phyloP scores from a whole-genome alignment of 2,888 invertebrate species.

The Orthonychiurus folsomi region DNA sequence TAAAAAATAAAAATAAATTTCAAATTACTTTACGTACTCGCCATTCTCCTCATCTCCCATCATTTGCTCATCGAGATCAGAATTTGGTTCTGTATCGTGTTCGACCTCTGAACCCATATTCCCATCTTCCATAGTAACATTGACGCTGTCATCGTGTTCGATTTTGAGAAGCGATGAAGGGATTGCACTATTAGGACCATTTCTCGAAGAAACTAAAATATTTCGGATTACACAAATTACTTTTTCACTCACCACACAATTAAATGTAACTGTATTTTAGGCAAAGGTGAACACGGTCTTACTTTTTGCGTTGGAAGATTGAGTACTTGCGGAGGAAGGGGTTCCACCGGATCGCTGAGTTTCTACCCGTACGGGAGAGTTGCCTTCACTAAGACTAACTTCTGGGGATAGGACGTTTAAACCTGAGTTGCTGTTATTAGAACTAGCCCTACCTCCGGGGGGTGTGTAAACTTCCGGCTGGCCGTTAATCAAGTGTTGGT shows the following conservation, averaged over 20 bases:
- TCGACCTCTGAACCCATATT: conserved; percentile 29
- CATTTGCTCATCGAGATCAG: conserved; percentile 29
- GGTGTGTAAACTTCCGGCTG: conserved; percentile 37
- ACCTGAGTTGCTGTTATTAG: conserved; percentile 35
- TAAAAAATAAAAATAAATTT: too few relatives aligned
- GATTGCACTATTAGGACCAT: background rate
- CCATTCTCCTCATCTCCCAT: conserved; percentile 14
- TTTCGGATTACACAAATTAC: conserved; percentile 5
- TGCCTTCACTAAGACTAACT: conserved; percentile 39
- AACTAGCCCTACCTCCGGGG: conserved; percentile 34
- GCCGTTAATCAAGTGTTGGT: conserved; percentile 40
- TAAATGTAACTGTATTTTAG: background rate
- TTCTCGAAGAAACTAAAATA: conserved; percentile 4
- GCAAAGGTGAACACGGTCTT: too few relatives aligned
- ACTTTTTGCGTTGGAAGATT: background rate
- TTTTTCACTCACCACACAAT: conserved; percentile 1
- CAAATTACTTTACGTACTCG: too few relatives aligned
- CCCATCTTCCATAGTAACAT: conserved; percentile 34
- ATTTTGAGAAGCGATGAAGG: conserved; percentile 26
- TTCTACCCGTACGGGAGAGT: conserved; percentile 39
- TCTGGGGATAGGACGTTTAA: conserved; percentile 40
- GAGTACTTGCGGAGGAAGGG: conserved; percentile 19
- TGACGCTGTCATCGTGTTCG: conserved; percentile 34
- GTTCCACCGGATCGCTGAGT: conserved; percentile 28
- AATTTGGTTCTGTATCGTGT: conserved; percentile 19